Percentiles rank a stretch among this genome's conserved stretches.
phyloP scores from a whole-genome alignment of 2,888 invertebrate genomes.

The Chorisops tibialis region DNA sequence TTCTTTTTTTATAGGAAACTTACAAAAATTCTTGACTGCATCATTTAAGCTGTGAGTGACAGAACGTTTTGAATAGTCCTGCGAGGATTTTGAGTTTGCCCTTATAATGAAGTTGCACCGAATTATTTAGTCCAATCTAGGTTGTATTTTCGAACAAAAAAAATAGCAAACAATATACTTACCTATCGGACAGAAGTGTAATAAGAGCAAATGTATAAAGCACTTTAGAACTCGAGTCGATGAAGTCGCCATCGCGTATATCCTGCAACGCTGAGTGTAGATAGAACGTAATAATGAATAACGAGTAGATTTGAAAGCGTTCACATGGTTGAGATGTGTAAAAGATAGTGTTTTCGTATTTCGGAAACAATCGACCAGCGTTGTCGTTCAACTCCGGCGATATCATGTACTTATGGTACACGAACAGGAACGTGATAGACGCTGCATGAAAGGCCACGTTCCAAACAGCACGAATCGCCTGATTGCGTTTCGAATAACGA shows the following conservation, averaged over 20 bases:
- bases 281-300: conserved; percentile 49
- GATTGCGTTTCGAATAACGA: conserved; percentile 48
- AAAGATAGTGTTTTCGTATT: conserved; percentile 50
- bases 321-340: conserved; percentile 49
- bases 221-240: conserved; percentile 47
- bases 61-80: too few relatives aligned
- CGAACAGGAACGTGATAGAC: conserved; percentile 46
- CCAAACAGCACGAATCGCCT: conserved; percentile 49
- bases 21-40: too few relatives aligned
- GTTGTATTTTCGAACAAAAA: too few relatives aligned
- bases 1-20: too few relatives aligned
- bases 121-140: too few relatives aligned
- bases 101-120: too few relatives aligned
- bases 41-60: too few relatives aligned
- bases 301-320: conserved; percentile 49
- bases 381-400: conserved; percentile 48
- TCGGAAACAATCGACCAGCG: conserved; percentile 49
- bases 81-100: too few relatives aligned
- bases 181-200: conserved; percentile 47
- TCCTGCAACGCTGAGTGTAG: conserved; percentile 48
- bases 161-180: conserved; percentile 23
- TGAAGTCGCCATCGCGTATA: conserved; percentile 45
- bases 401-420: conserved; percentile 50
- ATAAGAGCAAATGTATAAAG: conserved; percentile 45
- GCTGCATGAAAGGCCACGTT: conserved; percentile 50